Evolutionary conservation across 2,797 vertebrate species (phyloP).

Genomic region (Diceros bicornis): DNA sequence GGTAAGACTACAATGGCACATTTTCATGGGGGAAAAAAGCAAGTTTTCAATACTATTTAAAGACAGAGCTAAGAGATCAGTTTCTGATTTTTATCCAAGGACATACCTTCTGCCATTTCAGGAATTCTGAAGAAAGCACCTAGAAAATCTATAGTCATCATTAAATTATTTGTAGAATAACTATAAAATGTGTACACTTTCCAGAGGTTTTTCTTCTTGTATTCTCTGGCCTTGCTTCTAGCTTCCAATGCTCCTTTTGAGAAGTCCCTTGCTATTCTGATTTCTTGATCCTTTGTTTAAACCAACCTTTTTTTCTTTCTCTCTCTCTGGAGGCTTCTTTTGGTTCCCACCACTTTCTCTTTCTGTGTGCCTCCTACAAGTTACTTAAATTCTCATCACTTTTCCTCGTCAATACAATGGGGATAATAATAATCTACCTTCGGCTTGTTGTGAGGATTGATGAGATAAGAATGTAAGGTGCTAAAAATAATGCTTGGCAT

Average conservation of each 20-base stretch:
- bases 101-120: background rate
- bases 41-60: background rate
- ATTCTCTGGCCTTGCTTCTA: background rate
- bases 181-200: constrained; percentile 30
- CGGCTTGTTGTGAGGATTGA: constrained; percentile 7
- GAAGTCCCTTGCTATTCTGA: constrained; percentile 25
- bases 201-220: constrained; percentile 4
- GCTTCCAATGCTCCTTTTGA: background rate
- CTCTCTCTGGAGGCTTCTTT: background rate
- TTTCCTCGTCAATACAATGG: background rate
- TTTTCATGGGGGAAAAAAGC: background rate
- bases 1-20: constrained; percentile 11
- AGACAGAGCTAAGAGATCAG: background rate
- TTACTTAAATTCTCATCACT: constrained; percentile 46
- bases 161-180: constrained; percentile 48
- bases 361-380: background rate
- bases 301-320: background rate
- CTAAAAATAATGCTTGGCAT: constrained; percentile 21
- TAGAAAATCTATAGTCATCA: background rate
- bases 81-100: constrained; percentile 37
- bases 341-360: background rate
- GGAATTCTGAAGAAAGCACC: constrained; percentile 38
- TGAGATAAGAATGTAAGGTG: background rate
- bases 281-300: constrained; percentile 40
- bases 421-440: background rate